Base-by-base conservation (phyloP, 1,140 invertebrate genomes). In the Ooceraea biroi region DNA sequence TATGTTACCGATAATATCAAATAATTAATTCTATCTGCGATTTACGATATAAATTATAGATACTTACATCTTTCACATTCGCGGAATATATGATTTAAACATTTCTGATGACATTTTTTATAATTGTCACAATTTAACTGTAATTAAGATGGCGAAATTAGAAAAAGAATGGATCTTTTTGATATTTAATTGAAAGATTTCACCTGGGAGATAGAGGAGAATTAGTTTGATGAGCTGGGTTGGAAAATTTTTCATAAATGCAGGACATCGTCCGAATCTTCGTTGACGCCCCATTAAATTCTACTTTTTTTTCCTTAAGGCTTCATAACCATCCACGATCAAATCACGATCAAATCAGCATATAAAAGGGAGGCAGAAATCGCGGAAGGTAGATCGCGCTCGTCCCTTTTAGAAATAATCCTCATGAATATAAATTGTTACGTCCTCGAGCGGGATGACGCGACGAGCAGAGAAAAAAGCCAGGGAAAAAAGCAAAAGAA, bases 361-460 rank as follows among this genome's bases (percentile, higher is more conserved):
- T 83, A 71, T 82, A 76, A 78, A 78, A 86, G 55, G 30, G 48
- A 46, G 48, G 30, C 36, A 50, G 58, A 57, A 82, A 85, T 85
- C 77, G 58, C 52, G 57, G 36, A 36, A 60, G 60, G 44, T 41
- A 57, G 65, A 80, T 69, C 65, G 60, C 69, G 76, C 76, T 55
- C 25, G 36, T 73, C 52, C 61, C 82, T 60, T 66, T 74, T 74
- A 60, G 76, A 88, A 88, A 86, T 80, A 86, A 90, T 87, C 83
- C 85, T 87, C 86, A 85, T 88, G 89, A 90, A 90, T 90, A 90
- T 90, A 88, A 86, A 88, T 90, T 86, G 88, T 84, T 66, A 86
- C 68, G 36, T 87, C 25, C 82, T 50, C 46, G 77, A 76, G 65
- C 76, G 76, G 36, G 41, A 80, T 80, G 76, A 80, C 65, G 76